Evolutionary conservation across 2,113 vertebrate species (phyloP).

Genomic region (Gnathonemus longibarbis): DNA sequence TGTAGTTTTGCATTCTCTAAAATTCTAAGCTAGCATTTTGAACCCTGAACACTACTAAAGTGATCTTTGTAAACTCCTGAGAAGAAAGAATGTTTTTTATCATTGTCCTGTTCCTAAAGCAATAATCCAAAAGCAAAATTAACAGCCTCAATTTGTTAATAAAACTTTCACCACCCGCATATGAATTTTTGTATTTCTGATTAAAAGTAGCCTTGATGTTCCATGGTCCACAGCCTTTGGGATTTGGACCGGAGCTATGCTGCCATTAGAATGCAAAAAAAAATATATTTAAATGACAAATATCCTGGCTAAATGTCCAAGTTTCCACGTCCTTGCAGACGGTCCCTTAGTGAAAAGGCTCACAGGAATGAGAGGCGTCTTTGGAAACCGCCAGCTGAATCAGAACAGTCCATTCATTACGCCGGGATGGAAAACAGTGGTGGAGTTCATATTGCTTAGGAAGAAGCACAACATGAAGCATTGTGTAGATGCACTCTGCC

Average conservation of each 20-base stretch:
- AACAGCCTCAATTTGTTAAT: background rate
- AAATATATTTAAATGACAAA: background rate
- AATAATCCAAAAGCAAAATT: background rate
- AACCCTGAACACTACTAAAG: background rate
- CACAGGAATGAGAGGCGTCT: conserved; percentile 21
- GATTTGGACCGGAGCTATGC: background rate
- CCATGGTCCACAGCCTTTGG: background rate
- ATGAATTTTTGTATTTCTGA: background rate
- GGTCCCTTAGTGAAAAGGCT: background rate
- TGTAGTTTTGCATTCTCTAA: background rate
- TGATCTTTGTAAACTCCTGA: background rate
- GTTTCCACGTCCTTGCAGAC: background rate
- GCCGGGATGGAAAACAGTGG: conserved; percentile 30
- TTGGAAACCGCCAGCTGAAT: conserved; percentile 10
- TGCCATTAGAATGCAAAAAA: background rate
- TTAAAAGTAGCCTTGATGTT: background rate
- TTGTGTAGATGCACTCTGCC: conserved; percentile 58
- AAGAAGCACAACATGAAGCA: conserved; percentile 53
- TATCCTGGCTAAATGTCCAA: background rate
- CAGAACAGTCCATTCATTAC: conserved; percentile 33
- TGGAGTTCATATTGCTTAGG: conserved; percentile 47
- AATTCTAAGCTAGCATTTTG: background rate
- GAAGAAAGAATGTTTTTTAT: background rate
- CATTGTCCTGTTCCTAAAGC: background rate
- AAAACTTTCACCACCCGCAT: background rate